Evolutionary conservation across 2,888 invertebrate genomes (phyloP), one percentile per base, ranked within the genome.

Genomic region (Molanna angustata): DNA sequence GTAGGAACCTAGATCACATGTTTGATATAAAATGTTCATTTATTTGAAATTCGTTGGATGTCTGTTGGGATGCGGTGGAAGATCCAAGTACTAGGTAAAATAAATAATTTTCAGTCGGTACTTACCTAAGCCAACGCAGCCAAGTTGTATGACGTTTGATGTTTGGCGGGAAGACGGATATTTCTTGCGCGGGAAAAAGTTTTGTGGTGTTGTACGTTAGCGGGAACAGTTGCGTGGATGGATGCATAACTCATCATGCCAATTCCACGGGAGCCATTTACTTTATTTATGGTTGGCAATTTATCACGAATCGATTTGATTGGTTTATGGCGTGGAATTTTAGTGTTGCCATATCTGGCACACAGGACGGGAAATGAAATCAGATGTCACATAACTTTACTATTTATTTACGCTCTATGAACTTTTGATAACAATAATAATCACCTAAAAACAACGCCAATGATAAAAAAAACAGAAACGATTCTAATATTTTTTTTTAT

Each of bases 261-360:
- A 71, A 71, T 71, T 70, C 69, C 72, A 71, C 56, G 53, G 70
- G 69, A 68, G 71, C 71, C 69, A 70, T 71, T 70, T 70, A 70
- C 70, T 71, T 71, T 72, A 71, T 72, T 72, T 72, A 72, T 72
- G 71, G 69, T 64, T 67, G 65, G 68, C 69, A 68, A 71, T 72
- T 71, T 71, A 72, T 72, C 72, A 72, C 70, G 65, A 58, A 56
- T 58, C 68, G 68, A 68, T 71, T 71, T 72, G 71, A 72, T 71
- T 71, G 70, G 72, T 71, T 72, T 71, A 72, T 71, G 69, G 71
- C 69, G 58, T 56, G 58, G 58, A 58, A 58, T 56, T 58, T 58
- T 58, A 58, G 58, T 58, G 58, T 58, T 58, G 50, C 58, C 55
- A 55, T 58, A 49, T 58, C 54, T 58, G 54, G 54, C 19, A 27